A percentile compares a stretch with the other conserved stretches of the same genome.
phyloP scores from a whole-genome alignment of 2,113 vertebrate species.

The Macrotis lagotis region DNA sequence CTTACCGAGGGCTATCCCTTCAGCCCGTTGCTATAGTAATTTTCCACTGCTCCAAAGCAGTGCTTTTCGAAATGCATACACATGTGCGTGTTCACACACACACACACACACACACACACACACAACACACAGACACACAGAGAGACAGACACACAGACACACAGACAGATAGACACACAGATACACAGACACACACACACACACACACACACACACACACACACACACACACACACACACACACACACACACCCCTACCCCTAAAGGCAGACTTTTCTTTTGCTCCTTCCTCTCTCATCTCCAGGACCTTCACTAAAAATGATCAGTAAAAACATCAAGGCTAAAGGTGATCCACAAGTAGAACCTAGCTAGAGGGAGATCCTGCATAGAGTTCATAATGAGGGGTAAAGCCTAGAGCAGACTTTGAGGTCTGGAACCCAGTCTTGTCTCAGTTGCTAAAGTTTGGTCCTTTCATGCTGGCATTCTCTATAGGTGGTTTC shows the following conservation, averaged over 20 bases:
- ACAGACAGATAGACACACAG: neutral
- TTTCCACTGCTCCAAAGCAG: constrained; percentile 69
- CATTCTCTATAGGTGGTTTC: neutral
- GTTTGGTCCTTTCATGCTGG: neutral
- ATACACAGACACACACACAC: neutral
- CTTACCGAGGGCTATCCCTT: constrained; percentile 74
- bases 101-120: neutral
- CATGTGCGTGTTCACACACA: neutral
- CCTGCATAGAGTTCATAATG: neutral
- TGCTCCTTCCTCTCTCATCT: constrained; percentile 52
- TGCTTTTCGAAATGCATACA: constrained; percentile 14
- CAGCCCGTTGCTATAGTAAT: constrained; percentile 83
- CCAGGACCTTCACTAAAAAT: constrained; percentile 48
- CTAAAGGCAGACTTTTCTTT: neutral
- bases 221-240: neutral
- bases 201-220: neutral
- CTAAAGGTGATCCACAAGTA: constrained; percentile 12
- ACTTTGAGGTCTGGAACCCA: neutral
- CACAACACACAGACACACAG: neutral
- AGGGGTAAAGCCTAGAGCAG: neutral
- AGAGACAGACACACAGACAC: neutral
- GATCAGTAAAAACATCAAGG: constrained; percentile 59
- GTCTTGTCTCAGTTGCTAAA: neutral
- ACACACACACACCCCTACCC: neutral
- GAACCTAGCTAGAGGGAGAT: neutral